A percentile compares a stretch with the other conserved stretches of the same genome.
Evolutionary conservation across 2,797 vertebrate genomes (phyloP).

Genomic region (Danio aesculapii): DNA sequence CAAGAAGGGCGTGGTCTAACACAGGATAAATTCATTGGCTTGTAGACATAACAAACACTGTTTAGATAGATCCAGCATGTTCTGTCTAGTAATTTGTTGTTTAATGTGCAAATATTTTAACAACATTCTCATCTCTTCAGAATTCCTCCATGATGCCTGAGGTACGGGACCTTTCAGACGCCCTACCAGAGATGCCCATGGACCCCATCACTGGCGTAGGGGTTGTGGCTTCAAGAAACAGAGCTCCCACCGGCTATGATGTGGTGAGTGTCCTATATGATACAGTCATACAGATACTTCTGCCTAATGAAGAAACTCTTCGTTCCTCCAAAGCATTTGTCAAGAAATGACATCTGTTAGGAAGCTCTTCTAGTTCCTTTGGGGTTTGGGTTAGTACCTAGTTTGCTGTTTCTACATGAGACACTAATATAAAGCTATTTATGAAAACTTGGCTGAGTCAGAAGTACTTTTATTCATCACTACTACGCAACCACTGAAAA

Average conservation of each 20-base stretch:
- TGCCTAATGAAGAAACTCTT: slow-evolving; percentile 2
- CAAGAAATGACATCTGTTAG: background rate
- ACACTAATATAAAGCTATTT: too few relatives aligned
- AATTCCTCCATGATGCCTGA: slow-evolving; percentile 90
- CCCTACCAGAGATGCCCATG: slow-evolving; percentile 90
- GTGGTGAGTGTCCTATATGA: slow-evolving; percentile 82
- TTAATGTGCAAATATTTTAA: slow-evolving; percentile 3
- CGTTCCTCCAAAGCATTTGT: background rate
- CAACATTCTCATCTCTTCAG: slow-evolving; percentile 71
- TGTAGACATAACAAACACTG: slow-evolving; percentile 3
- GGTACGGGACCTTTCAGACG: slow-evolving; percentile 93
- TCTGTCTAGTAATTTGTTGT: slow-evolving; percentile 10
- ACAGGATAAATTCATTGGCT: background rate
- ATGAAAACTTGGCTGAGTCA: too few relatives aligned
- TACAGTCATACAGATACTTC: background rate
- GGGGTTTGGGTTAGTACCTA: background rate
- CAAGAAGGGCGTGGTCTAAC: background rate
- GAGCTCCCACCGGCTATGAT: slow-evolving; percentile 93
- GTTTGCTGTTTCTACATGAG: background rate
- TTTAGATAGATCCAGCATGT: background rate
- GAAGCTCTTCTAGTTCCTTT: slow-evolving; percentile 13
- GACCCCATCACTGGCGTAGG: slow-evolving; percentile 97
- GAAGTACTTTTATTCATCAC: too few relatives aligned
- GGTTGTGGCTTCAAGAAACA: slow-evolving; percentile 92
- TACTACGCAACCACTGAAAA: too few relatives aligned